Conservation (phyloP, 2,888 invertebrate genomes). For the Sarcophaga variegata region DNA sequence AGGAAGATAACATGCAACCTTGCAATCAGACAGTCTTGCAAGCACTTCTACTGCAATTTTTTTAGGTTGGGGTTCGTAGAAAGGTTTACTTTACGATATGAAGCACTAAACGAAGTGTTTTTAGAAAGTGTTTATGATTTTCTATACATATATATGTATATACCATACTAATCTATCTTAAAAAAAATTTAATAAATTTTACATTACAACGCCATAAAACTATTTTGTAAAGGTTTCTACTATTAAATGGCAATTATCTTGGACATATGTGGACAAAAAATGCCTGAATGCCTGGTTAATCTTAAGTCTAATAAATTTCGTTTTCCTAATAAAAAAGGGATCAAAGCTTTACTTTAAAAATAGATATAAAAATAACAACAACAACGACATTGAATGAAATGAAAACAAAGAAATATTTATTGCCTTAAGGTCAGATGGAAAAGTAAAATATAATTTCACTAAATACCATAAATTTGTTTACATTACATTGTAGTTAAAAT, state of each 20-base stretch:
- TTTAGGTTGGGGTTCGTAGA: too few species aligned
- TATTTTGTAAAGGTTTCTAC: too few species aligned
- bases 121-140: too few species aligned
- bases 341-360: slow-evolving; percentile 51
- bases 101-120: too few species aligned
- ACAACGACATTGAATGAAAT: not conserved
- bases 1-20: too few species aligned
- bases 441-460: slow-evolving; percentile 50
- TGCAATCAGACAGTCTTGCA: too few species aligned
- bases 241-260: not conserved
- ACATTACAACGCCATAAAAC: too few species aligned
- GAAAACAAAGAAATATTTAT: slow-evolving; percentile 23
- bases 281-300: slow-evolving; percentile 2
- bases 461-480: slow-evolving; percentile 63
- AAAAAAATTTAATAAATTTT: too few species aligned
- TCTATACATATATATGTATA: too few species aligned
- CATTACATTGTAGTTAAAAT: slow-evolving; percentile 43
- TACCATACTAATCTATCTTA: too few species aligned
- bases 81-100: too few species aligned
- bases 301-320: slow-evolving; percentile 14
- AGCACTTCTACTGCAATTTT: too few species aligned
- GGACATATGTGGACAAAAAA: slow-evolving; percentile 34
- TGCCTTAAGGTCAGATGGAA: slow-evolving; percentile 48
- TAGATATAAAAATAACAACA: slow-evolving; percentile 32
- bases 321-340: slow-evolving; percentile 40